A percentile compares a stretch with the other conserved stretches of the same genome.
Evolutionary conservation across 2,888 invertebrate genomes (phyloP).

Genomic region (Leucophenga maculata): DNA sequence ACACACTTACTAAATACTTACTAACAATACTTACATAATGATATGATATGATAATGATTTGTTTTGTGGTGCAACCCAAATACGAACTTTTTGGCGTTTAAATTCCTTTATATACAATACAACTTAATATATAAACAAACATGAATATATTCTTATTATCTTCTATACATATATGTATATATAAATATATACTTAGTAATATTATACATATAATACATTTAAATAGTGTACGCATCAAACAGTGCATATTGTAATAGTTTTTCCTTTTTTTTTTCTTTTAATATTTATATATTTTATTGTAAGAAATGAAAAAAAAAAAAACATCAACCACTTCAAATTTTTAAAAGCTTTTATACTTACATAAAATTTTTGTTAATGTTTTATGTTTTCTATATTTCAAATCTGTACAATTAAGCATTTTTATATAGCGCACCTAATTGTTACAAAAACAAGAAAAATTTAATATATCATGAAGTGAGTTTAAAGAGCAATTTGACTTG

Average conservation of each 20-base stretch:
- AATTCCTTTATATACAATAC: slow-evolving; percentile 49
- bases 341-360: slow-evolving; percentile 8
- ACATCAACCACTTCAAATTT: not conserved
- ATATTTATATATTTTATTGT: slow-evolving; percentile 2
- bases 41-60: slow-evolving; percentile 54
- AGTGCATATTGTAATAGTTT: slow-evolving; percentile 63
- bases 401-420: not conserved
- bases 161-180: slow-evolving; percentile 38
- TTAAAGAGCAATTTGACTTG: not conserved
- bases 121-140: slow-evolving; percentile 41
- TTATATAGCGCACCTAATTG: slow-evolving; percentile 8
- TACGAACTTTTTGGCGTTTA: slow-evolving; percentile 62
- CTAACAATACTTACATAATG: slow-evolving; percentile 28
- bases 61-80: slow-evolving; percentile 62
- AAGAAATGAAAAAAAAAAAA: not conserved
- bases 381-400: not conserved
- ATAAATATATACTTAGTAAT: slow-evolving; percentile 27
- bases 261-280: slow-evolving; percentile 44
- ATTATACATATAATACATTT: slow-evolving; percentile 26
- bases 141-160: slow-evolving; percentile 33
- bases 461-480: no score
- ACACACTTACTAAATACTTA: slow-evolving; percentile 36
- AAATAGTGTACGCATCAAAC: slow-evolving; percentile 56
- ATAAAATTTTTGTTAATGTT: slow-evolving; percentile 25
- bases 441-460: slow-evolving; percentile 11